These are phyloP conservation scores for Rallus limicola DNA, from an alignment of 2,113 vertebrate genomes.

Conservation along the genomic window DNA sequence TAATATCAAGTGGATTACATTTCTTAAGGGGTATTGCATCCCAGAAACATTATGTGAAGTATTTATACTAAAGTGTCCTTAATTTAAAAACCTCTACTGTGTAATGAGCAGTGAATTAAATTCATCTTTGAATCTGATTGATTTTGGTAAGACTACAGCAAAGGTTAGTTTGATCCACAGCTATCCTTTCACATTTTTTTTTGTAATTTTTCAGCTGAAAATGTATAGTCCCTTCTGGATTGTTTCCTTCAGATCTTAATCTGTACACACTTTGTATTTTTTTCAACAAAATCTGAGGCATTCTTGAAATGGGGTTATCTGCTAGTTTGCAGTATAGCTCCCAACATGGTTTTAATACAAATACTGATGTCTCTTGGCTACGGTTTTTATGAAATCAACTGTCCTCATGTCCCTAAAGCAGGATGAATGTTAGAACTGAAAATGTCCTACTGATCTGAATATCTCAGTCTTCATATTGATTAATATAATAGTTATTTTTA, in stretches of 20 bases:
- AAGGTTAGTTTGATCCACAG: background rate
- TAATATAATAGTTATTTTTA: constrained; percentile 52
- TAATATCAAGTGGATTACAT: background rate
- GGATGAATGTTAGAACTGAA: constrained; percentile 47
- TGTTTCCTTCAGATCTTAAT: background rate
- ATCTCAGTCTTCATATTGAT: constrained; percentile 36
- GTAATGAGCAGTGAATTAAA: background rate
- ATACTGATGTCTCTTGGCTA: background rate
- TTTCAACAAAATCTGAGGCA: background rate
- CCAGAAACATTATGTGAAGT: background rate
- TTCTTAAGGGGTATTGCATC: background rate
- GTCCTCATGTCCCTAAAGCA: constrained; percentile 3
- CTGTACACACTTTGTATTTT: background rate
- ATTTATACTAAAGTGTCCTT: background rate
- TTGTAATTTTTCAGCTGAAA: background rate
- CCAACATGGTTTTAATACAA: background rate
- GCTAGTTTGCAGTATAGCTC: background rate
- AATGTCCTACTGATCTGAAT: constrained; percentile 31
- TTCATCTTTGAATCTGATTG: background rate
- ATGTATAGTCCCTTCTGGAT: background rate
- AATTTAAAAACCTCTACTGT: background rate
- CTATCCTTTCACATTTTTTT: background rate
- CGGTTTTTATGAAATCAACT: background rate
- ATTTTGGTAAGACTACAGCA: background rate
- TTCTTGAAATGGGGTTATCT: background rate